These are phyloP conservation scores for Microplitis manilae DNA, from an alignment of 2,888 invertebrate genomes.

Conservation along the genomic window DNA sequence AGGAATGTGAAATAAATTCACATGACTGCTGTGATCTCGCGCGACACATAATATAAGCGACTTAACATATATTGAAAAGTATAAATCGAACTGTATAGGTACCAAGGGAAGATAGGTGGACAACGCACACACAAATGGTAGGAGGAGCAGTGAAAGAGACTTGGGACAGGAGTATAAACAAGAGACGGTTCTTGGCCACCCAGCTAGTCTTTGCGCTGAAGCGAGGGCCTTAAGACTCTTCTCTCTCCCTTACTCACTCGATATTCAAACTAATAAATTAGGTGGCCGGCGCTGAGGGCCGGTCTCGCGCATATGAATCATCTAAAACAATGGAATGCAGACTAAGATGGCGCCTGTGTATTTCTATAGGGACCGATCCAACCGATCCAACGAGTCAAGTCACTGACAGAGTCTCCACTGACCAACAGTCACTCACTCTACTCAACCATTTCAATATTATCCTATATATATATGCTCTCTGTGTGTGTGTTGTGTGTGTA, in stretches of 20 bases:
- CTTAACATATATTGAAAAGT: conserved; percentile 10
- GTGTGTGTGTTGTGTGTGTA: neutral
- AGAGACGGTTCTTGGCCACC: conserved; percentile 67
- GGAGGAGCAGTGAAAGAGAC: conserved; percentile 52
- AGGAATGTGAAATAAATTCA: conserved; percentile 24
- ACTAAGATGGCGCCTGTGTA: conserved; percentile 67
- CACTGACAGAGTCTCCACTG: neutral
- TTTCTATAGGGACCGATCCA: conserved; percentile 39
- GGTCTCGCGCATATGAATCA: conserved; percentile 67
- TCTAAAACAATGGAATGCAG: conserved; percentile 72
- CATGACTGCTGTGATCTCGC: conserved; percentile 17
- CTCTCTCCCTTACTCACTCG: conserved; percentile 62
- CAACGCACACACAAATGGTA: conserved; percentile 29
- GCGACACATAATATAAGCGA: conserved; percentile 18
- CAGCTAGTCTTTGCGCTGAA: conserved; percentile 60
- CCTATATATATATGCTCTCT: neutral
- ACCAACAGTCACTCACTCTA: conserved; percentile 19
- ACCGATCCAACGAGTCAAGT: neutral
- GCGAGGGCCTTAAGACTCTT: conserved; percentile 44
- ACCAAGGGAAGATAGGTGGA: conserved; percentile 19
- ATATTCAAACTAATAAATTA: conserved; percentile 72
- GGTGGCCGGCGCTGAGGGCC: conserved; percentile 59
- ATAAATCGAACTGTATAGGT: conserved; percentile 4
- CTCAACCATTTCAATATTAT: conserved; percentile 5
- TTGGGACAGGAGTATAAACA: conserved; percentile 61